A percentile compares a stretch with the other conserved stretches of the same genome.
phyloP scores from a whole-genome alignment of 2,888 invertebrate species.

The Fissipunctia ypsillon region DNA sequence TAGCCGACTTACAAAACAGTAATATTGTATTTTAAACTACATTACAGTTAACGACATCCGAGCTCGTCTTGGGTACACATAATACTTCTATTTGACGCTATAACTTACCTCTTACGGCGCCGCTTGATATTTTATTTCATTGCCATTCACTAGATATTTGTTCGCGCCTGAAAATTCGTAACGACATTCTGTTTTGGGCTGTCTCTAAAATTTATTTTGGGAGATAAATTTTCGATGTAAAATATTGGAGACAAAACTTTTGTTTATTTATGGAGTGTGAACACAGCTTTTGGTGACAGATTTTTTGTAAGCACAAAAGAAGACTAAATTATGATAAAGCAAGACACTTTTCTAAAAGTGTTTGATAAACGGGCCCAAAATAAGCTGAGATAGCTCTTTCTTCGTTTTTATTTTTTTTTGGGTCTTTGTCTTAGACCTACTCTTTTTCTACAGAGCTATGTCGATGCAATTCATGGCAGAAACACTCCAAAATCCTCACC shows the following conservation, averaged over 20 bases:
- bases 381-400: neutral
- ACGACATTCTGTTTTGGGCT: conserved; percentile 12
- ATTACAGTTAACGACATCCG: conserved; percentile 67
- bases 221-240: conserved; percentile 22
- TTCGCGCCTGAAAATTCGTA: conserved; percentile 32
- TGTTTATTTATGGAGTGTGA: conserved; percentile 23
- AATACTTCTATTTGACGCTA: conserved; percentile 64
- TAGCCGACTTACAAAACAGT: conserved; percentile 69
- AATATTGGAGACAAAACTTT: conserved; percentile 25
- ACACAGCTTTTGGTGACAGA: neutral
- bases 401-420: neutral
- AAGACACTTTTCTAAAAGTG: neutral
- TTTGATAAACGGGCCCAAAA: too few relatives aligned
- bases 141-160: conserved; percentile 45
- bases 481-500: neutral
- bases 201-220: conserved; percentile 14
- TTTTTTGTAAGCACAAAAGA: neutral
- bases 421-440: neutral
- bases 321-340: neutral
- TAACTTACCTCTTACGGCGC: conserved; percentile 58
- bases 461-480: neutral
- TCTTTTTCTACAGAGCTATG: neutral
- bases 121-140: conserved; percentile 60
- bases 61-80: conserved; percentile 49
- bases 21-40: conserved; percentile 69